Base-by-base conservation (phyloP, 2,113 vertebrate genomes). In the Phaethornis superciliosus region DNA sequence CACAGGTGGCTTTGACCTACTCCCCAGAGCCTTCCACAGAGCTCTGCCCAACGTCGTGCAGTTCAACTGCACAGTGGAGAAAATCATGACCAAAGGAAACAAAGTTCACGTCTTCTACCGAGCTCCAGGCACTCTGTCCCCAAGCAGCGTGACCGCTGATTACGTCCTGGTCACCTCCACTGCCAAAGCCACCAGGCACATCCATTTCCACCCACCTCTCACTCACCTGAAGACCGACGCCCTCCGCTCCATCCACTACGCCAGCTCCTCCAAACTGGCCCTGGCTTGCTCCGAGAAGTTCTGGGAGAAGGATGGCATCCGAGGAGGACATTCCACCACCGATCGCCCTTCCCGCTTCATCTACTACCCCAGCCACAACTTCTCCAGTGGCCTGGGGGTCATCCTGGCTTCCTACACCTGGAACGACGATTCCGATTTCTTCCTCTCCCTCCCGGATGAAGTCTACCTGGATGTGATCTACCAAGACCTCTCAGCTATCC, bases 351-450 rank as follows among this genome's bases (percentile, higher is more conserved):
- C 98, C 1, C 97, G 98, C 14, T 98, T 98, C 75, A 97, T 99
- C 91, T 97, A 98, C 96, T 99, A 99, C 95, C 98, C 98, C 62
- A 99, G 97, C 90, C 98, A 99, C 95, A 95, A 85, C 70, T 97
- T 98, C 85, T 88, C 97, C 2, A 96, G 95, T 0, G 70, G 87
- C 0, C 72, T 97, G 5, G 97, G 98, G 0, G 93, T 97, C 15
- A 70, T 99, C 12, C 77, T 99, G 88, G 99, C 98, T 2, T 99
- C 98, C 68, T 99, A 99, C 95, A 99, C 98, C 4, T 94, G 96
- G 95, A 98, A 96, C 0, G 96, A 98, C 0, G 98, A 99, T 0
- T 93, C 98, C 5, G 75, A 93, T 3, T 98, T 99, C 63, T 98
- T 99, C 80, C 90, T 98, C 35, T 94, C 98, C 12, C 68, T 98